Conservation (phyloP, 2,797 vertebrate species). For the Sebastes jordani region DNA sequence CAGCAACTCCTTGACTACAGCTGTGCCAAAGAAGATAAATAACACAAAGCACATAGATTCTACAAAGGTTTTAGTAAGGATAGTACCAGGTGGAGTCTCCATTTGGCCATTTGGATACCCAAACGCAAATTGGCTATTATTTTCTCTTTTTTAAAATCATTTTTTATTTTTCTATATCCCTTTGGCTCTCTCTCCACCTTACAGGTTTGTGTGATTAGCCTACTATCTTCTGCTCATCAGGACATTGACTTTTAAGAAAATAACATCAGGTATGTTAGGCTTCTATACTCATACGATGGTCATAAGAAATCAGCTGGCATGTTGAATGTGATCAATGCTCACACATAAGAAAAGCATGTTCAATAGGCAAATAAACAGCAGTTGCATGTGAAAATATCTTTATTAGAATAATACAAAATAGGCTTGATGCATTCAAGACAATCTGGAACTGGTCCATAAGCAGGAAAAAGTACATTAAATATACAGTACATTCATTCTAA, state of each 20-base stretch:
- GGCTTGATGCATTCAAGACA: slow-evolving; percentile 49
- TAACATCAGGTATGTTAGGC: background rate
- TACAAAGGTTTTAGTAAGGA: no score
- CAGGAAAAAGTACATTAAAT: slow-evolving; percentile 59
- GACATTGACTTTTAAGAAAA: background rate
- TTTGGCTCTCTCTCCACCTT: background rate
- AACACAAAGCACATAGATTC: no score
- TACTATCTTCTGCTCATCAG: background rate
- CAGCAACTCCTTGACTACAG: no score
- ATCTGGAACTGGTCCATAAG: slow-evolving; percentile 47
- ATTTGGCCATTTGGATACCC: no score
- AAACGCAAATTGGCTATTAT: no score
- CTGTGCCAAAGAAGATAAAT: no score
- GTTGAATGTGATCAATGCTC: background rate
- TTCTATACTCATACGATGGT: background rate
- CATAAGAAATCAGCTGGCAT: background rate
- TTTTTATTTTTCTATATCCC: background rate
- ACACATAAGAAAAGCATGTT: slow-evolving; percentile 1
- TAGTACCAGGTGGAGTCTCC: no score
- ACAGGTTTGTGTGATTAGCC: background rate
- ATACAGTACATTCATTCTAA: slow-evolving; percentile 62
- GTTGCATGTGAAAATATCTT: slow-evolving; percentile 68
- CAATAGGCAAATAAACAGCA: slow-evolving; percentile 12
- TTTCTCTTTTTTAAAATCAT: background rate
- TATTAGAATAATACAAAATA: slow-evolving; percentile 72